Evolutionary conservation across 2,797 vertebrate species (phyloP).

Genomic region (Micromesistius poutassou): DNA sequence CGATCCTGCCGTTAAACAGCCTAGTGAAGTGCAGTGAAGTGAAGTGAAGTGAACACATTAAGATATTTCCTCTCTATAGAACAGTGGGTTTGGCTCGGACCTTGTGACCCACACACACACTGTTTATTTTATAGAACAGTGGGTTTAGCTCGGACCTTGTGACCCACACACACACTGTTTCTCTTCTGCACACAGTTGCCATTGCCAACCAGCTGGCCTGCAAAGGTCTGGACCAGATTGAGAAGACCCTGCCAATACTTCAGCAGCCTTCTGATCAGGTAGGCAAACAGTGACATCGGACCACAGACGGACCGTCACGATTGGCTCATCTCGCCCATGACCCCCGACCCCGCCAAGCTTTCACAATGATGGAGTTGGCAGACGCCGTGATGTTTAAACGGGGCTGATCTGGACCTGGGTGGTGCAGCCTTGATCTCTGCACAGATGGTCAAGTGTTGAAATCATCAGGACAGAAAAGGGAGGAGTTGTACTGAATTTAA

Average conservation of each 20-base stretch:
- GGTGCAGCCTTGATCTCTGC: background rate
- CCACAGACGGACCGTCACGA: background rate
- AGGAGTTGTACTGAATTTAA: background rate
- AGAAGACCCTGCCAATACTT: slow-evolving; percentile 87
- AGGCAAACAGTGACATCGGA: slow-evolving; percentile 11
- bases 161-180: too few relatives aligned
- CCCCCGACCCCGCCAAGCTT: background rate
- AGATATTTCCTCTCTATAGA: too few relatives aligned
- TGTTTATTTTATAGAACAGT: background rate
- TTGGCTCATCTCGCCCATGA: background rate
- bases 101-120: background rate
- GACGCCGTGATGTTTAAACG: background rate
- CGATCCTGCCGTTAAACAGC: too few relatives aligned
- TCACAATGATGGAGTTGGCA: background rate
- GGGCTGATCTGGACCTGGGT: background rate
- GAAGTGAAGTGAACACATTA: background rate
- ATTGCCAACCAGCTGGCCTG: slow-evolving; percentile 88
- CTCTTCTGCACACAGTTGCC: slow-evolving; percentile 70
- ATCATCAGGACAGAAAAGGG: background rate
- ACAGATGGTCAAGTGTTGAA: background rate
- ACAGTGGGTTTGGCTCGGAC: background rate
- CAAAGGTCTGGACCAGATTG: slow-evolving; percentile 88
- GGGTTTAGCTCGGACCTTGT: background rate
- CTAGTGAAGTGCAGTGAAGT: too few relatives aligned
- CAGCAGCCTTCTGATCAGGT: slow-evolving; percentile 87